Evolutionary conservation across 2,797 vertebrate species (phyloP).

Genomic region (Pseudotriccus pelzelni): DNA sequence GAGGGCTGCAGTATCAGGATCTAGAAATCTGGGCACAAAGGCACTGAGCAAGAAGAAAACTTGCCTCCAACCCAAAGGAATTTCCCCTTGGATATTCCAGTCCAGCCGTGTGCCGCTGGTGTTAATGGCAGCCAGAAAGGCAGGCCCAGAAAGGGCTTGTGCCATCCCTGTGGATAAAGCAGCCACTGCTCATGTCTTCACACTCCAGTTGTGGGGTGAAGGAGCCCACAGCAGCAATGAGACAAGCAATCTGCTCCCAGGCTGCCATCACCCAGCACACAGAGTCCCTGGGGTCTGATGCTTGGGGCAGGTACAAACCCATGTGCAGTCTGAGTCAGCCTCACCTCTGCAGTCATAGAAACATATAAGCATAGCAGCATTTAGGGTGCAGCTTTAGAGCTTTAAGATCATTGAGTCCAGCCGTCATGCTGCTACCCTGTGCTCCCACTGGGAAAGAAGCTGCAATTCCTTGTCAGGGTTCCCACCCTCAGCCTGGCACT

Average conservation of each 20-base stretch:
- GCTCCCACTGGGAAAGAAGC: neutral
- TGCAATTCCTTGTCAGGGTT: neutral
- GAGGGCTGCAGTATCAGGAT: neutral
- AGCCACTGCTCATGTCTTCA: neutral
- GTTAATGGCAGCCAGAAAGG: neutral
- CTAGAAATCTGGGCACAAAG: neutral
- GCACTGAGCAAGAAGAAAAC: neutral
- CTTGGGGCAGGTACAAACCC: neutral
- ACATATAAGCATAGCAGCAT: neutral
- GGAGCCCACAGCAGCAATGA: accelerated
- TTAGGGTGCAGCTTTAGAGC: neutral
- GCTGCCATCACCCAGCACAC: neutral
- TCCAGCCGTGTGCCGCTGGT: neutral
- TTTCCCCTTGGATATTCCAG: neutral
- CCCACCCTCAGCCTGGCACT: neutral
- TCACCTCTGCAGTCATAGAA: accelerated
- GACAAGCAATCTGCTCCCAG: neutral
- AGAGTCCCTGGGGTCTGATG: accelerated
- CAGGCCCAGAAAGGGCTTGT: accelerated
- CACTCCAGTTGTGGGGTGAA: accelerated
- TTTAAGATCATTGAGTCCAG: accelerated
- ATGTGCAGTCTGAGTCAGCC: accelerated
- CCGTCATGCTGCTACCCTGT: neutral
- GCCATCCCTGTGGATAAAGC: neutral
- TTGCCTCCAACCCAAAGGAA: neutral